phyloP scores from a whole-genome alignment of 2,888 invertebrate species.

The Eumerus sabulonum region DNA sequence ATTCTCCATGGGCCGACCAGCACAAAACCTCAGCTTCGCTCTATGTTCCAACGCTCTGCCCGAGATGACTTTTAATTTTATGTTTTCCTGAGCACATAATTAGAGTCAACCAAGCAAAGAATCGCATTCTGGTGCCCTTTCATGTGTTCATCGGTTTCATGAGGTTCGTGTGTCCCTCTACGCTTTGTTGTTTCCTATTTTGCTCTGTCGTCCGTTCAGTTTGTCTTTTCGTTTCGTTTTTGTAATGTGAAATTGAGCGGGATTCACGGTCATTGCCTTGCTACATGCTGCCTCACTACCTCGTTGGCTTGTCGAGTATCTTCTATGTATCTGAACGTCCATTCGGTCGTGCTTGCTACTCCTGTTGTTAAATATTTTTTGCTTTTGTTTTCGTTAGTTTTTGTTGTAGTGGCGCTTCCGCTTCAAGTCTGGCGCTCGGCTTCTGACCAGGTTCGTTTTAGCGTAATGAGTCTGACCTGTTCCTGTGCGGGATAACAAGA shows the following conservation, averaged over 20 bases:
- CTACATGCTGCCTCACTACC: slow-evolving; percentile 17
- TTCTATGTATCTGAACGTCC: slow-evolving; percentile 17
- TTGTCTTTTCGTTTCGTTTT: no score
- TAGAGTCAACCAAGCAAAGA: slow-evolving; percentile 59
- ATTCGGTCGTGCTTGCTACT: slow-evolving; percentile 26
- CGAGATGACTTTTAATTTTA: slow-evolving; percentile 63
- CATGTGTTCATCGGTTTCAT: neutral
- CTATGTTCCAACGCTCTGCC: neutral
- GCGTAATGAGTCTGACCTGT: slow-evolving; percentile 62
- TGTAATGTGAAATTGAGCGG: slow-evolving; percentile 47
- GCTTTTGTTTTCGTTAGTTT: slow-evolving; percentile 17
- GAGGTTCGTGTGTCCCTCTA: slow-evolving; percentile 1
- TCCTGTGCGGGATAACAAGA: slow-evolving; percentile 9
- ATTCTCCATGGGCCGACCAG: no score
- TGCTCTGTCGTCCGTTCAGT: slow-evolving; percentile 1
- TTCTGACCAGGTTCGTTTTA: slow-evolving; percentile 26
- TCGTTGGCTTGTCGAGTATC: no score
- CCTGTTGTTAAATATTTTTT: slow-evolving; percentile 7
- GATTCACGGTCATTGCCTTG: slow-evolving; percentile 61
- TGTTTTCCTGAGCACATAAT: slow-evolving; percentile 51
- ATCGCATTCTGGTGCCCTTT: slow-evolving; percentile 17
- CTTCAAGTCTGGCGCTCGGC: neutral
- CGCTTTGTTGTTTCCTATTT: slow-evolving; percentile 9
- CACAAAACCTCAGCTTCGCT: no score
- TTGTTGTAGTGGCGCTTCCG: slow-evolving; percentile 2